Base-by-base conservation (phyloP, 2,888 invertebrate genomes). In the Cristatella mucedo region DNA sequence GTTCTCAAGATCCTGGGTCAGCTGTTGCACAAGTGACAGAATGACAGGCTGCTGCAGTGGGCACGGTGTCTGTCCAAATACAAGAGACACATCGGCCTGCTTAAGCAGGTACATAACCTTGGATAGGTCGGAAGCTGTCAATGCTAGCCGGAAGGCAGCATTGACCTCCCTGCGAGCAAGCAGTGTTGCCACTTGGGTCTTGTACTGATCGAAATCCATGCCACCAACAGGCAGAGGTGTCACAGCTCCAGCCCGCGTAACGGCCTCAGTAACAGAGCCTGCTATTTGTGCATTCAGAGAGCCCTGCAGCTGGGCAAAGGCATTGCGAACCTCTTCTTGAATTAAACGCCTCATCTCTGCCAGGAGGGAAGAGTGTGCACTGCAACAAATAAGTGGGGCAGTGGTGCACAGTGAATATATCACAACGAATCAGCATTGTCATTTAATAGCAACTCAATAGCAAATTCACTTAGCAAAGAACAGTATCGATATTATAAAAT, bases 1-100 rank as follows among this genome's bases (percentile, higher is more conserved):
- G n/a, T 78, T 76, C 46, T 74, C 73, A 69, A 93, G 75, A 59
- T 91, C 89, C 0, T 84, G 81, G 15, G 86, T 82, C 16, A 91
- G 75, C 66, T 93, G 93, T 60, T 93, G 89, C 53, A 95, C 82
- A 21, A 95, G 74, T 2, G 91, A 86, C 38, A 95, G 72, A 48
- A 93, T 71, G 43, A 89, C 85, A 53, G 82, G 82, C 64, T 89
- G 89, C 50, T 79, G 78, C 42, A 89, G 74, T 19, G 75, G 73
- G 55, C 82, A 83, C 2, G 74, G 70, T 13, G 76, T 73, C 41
- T 57, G 53, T 36, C 67, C 67, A 68, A 91, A 84, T 45, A 87
- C 79, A 45, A 73, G 72, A 41, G 74, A 73, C 1, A 82, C 80
- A 57, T 84, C 80, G 16, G 84, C 82, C 45, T 76, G 74, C 55